phyloP scores from a whole-genome alignment of 2,888 invertebrate genomes.

The Rhagophthalmus giganteus region DNA sequence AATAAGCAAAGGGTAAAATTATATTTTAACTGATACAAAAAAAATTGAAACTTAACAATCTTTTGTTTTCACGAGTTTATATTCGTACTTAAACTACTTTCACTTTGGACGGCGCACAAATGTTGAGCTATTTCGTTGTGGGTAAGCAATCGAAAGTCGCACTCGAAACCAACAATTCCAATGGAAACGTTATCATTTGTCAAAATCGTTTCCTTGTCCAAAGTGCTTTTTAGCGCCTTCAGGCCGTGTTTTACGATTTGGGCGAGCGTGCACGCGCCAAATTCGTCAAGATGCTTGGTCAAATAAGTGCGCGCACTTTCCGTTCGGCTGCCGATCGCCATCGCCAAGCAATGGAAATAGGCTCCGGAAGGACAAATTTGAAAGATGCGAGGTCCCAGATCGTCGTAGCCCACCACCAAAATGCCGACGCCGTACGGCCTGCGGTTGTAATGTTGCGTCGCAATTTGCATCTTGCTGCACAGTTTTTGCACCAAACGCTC shows the following conservation, averaged over 20 bases:
- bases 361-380: constrained; percentile 98
- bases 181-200: constrained; percentile 92
- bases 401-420: constrained; percentile 93
- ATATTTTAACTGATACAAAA: no score
- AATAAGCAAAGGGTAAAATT: no score
- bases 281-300: constrained; percentile 83
- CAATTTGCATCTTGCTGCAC: constrained; percentile 93
- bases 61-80: no score
- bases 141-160: constrained; percentile 76
- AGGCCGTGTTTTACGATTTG: constrained; percentile 93
- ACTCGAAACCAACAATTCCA: constrained; percentile 81
- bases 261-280: constrained; percentile 71
- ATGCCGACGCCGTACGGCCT: constrained; percentile 97
- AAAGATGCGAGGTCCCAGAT: constrained; percentile 93
- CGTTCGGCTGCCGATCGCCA: constrained; percentile 97
- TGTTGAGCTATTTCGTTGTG: no score
- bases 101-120: no score
- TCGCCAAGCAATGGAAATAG: constrained; percentile 95
- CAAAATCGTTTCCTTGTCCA: constrained; percentile 93
- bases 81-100: no score
- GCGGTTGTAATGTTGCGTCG: constrained; percentile 96
- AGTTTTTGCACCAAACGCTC: constrained; percentile 81
- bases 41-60: no score
- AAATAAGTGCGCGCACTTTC: constrained; percentile 97
- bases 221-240: constrained; percentile 88